Evolutionary conservation across 1,140 invertebrate genomes (phyloP), one percentile per base, ranked within the genome.

Genomic region (Rhysida immarginata): DNA sequence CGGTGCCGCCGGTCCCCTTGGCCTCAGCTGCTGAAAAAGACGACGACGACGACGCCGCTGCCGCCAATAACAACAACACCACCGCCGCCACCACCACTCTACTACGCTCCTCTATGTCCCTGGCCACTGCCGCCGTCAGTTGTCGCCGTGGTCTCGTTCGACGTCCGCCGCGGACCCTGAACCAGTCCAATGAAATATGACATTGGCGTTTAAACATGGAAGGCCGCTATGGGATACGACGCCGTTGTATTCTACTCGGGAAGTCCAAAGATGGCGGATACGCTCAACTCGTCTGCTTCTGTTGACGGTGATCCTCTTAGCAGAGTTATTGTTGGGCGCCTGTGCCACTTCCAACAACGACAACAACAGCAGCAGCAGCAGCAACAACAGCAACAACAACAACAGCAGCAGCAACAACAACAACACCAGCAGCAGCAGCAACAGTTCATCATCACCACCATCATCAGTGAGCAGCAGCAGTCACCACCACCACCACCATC

Each of bases 171-270:
- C 53, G 44, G 35, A 8, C 13, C 49, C 24, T 51, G 24, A 51
- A 21, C 20, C 26, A 51, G 49, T 51, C 55, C 55, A 56, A 56
- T 56, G 55, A 56, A 56, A 56, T 56, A 56, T 56, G 55, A 56
- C 55, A 56, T 56, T 56, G 55, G 55, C 25, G 41, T 56, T 26
- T 42, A 42, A 56, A 26, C 5, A 56, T 56, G 55, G 55, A 21
- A 56, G 20, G n/a, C 55, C 46, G 48, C 29, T 43, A 56, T 29
- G 2, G 55, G 35, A 50, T 51, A 56, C 8, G 55, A 26, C 53
- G 41, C n/a, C n/a, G n/a, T n/a, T n/a, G n/a, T n/a, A n/a, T n/a
- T n/a, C n/a, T n/a, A 44, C 25, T 26, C 26, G 43, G 53, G 53
- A 45, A 23, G 53, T 54, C 41, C 53, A 43, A 56, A 50, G 45